These are phyloP conservation scores for Celastrina argiolus DNA, from an alignment of 2,888 invertebrate species.

Conservation along the genomic window DNA sequence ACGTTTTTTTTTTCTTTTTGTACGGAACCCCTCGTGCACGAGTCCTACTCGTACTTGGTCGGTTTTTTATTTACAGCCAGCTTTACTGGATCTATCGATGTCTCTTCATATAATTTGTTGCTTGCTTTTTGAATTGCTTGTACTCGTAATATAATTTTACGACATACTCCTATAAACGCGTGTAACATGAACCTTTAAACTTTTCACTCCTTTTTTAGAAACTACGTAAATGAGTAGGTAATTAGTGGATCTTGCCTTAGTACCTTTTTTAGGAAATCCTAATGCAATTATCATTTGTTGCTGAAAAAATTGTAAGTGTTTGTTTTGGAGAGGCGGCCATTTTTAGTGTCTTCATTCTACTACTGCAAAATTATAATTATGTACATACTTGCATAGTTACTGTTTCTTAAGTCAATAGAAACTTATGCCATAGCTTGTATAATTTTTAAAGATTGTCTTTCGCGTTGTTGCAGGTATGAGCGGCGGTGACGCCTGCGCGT, in stretches of 20 bases:
- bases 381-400: neutral
- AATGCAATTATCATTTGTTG: neutral
- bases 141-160: too few species aligned
- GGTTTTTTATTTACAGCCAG: neutral
- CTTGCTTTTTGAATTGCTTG: too few species aligned
- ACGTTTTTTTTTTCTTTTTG: too few species aligned
- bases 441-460: neutral
- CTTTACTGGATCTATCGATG: neutral
- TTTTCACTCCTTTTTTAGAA: neutral
- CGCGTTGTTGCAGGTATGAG: slow-evolving; percentile 48
- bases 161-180: neutral
- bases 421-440: neutral
- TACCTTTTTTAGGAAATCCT: neutral
- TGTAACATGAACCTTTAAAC: neutral
- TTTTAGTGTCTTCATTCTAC: neutral
- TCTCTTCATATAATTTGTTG: neutral
- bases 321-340: neutral
- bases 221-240: neutral
- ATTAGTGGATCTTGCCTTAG: neutral
- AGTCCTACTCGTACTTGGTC: too few species aligned
- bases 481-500: slow-evolving; percentile 59
- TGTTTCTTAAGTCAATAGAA: too few species aligned
- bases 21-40: too few species aligned
- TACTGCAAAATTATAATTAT: neutral
- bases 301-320: neutral